Percentiles rank a stretch among this genome's conserved stretches.
Evolutionary conservation across 2,888 invertebrate genomes (phyloP).

Genomic region (Dascillus cervinus): DNA sequence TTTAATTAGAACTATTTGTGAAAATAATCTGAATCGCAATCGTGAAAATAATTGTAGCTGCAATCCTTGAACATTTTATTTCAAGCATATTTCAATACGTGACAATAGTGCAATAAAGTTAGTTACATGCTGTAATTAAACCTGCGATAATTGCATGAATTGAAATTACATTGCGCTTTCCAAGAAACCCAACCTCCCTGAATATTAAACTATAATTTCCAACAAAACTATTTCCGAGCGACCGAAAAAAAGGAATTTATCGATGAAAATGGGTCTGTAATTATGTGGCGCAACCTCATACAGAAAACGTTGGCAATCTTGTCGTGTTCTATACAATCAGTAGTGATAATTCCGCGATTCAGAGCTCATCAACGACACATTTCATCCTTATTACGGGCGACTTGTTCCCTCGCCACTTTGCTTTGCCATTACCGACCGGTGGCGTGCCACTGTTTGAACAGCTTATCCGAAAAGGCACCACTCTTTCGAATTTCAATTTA

Average conservation of each 20-base stretch:
- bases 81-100: conserved; percentile 13
- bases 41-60: too few species aligned
- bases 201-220: too few species aligned
- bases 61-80: too few species aligned
- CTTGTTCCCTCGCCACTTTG: conserved; percentile 33
- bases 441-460: conserved; percentile 9
- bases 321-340: conserved; percentile 34
- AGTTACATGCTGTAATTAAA: conserved; percentile 21
- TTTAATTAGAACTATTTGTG: too few species aligned
- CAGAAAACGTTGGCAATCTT: conserved; percentile 9
- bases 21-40: too few species aligned
- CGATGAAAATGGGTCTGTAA: too few species aligned
- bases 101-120: conserved; percentile 21
- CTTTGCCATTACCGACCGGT: conserved; percentile 12
- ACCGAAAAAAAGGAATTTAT: too few species aligned
- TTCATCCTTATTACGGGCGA: conserved; percentile 40
- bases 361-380: conserved; percentile 42
- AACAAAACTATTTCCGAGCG: too few species aligned
- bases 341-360: conserved; percentile 42
- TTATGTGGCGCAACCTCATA: conserved; percentile 11
- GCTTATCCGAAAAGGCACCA: too few species aligned
- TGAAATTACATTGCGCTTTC: conserved; percentile 5
- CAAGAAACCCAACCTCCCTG: conserved; percentile 2
- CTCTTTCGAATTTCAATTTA: too few species aligned
- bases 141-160: conserved; percentile 10